These are phyloP conservation scores for Megamerina dolium DNA, from an alignment of 2,888 invertebrate species.

Conservation along the genomic window DNA sequence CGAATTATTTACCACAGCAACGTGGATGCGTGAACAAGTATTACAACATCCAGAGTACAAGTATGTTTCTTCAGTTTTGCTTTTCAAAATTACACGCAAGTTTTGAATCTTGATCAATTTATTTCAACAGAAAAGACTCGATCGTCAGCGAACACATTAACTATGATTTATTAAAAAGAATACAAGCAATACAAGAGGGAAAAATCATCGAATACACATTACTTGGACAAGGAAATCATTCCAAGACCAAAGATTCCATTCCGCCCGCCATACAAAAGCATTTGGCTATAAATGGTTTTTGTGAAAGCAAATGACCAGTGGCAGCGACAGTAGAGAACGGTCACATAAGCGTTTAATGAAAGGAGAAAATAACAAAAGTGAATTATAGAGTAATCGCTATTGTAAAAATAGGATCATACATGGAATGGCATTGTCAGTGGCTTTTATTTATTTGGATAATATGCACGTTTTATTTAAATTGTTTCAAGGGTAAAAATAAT, in stretches of 20 bases:
- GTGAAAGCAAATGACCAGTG: conserved; percentile 37
- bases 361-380: too few species aligned
- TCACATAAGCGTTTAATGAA: too few species aligned
- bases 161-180: conserved; percentile 79
- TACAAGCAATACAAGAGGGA: conserved; percentile 69
- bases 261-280: conserved; percentile 67
- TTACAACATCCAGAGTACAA: conserved; percentile 82
- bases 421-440: too few species aligned
- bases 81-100: background rate
- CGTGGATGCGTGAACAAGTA: conserved; percentile 91
- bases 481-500: too few species aligned
- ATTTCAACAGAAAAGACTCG: conserved; percentile 70
- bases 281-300: conserved; percentile 40
- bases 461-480: too few species aligned
- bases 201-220: conserved; percentile 66
- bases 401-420: too few species aligned
- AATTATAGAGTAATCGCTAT: too few species aligned
- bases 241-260: conserved; percentile 81
- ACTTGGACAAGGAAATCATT: conserved; percentile 65
- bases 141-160: conserved; percentile 80
- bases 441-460: too few species aligned
- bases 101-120: conserved; percentile 16
- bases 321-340: too few species aligned
- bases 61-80: conserved; percentile 50
- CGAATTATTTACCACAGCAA: conserved; percentile 85